Conservation (phyloP, 2,888 invertebrate genomes). For the Cantharis nigra region DNA sequence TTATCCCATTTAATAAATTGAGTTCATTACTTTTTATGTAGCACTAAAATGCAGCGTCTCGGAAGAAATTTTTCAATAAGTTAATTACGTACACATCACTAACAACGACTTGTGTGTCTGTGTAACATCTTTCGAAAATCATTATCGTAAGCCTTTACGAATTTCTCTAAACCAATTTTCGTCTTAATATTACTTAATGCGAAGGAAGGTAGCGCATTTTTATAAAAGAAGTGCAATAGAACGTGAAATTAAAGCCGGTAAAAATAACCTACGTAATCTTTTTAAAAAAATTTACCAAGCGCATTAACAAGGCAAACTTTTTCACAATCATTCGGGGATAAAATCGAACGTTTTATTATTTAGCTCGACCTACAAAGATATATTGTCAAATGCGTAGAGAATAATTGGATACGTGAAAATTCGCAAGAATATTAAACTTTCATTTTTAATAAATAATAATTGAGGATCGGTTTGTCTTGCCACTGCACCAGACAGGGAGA, state of each 20-base stretch:
- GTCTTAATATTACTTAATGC: constrained; percentile 18
- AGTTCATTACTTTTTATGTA: background rate
- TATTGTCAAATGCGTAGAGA: constrained; percentile 1
- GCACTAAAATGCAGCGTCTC: background rate
- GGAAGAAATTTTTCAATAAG: background rate
- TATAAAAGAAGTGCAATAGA: constrained; percentile 38
- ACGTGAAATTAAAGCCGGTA: constrained; percentile 40
- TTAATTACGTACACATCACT: background rate
- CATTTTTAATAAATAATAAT: background rate
- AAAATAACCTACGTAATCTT: constrained; percentile 38
- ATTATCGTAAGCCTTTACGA: background rate
- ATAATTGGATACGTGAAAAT: constrained; percentile 8
- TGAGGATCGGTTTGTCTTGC: background rate
- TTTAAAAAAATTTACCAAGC: constrained; percentile 34
- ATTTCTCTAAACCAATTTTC: constrained; percentile 22
- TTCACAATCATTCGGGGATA: constrained; percentile 16
- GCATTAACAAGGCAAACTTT: constrained; percentile 35
- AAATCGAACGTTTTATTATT: constrained; percentile 15
- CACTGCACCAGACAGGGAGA: background rate
- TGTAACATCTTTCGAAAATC: background rate
- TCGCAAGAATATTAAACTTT: background rate
- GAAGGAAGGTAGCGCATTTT: constrained; percentile 21
- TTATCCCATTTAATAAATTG: background rate
- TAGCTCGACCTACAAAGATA: background rate
- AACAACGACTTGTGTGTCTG: background rate